Evolutionary conservation across 2,888 invertebrate genomes (phyloP).

Genomic region (Lepetodrilus schrolli): DNA sequence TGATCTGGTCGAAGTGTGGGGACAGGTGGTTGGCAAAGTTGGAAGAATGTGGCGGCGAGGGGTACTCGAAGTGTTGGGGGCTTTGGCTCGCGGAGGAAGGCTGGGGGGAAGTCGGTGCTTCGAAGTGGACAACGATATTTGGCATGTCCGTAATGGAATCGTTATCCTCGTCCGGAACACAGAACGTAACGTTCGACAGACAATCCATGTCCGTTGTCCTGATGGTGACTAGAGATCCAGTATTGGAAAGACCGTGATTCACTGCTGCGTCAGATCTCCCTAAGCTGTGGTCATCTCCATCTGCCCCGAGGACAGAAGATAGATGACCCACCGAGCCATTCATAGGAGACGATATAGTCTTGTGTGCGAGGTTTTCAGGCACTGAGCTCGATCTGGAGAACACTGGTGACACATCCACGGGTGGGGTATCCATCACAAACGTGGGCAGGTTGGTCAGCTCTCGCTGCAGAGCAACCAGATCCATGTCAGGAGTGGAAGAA

Average conservation of each 20-base stretch:
- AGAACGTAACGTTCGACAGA: slow-evolving; percentile 34
- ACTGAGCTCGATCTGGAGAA: slow-evolving; percentile 74
- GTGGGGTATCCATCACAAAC: slow-evolving; percentile 73
- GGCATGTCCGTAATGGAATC: slow-evolving; percentile 44
- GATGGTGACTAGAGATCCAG: slow-evolving; percentile 61
- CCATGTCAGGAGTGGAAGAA: slow-evolving; percentile 69
- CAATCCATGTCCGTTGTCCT: slow-evolving; percentile 64
- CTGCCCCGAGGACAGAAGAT: slow-evolving; percentile 33
- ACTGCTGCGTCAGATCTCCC: slow-evolving; percentile 24
- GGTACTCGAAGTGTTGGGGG: slow-evolving; percentile 65
- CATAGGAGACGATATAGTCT: slow-evolving; percentile 36
- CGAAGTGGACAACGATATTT: slow-evolving; percentile 71
- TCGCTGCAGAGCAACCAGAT: slow-evolving; percentile 79
- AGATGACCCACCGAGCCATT: slow-evolving; percentile 42
- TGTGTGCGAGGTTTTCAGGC: slow-evolving; percentile 66
- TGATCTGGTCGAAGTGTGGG: not conserved
- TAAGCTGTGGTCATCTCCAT: slow-evolving; percentile 36
- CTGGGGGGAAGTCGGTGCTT: slow-evolving; percentile 69
- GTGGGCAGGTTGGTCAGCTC: slow-evolving; percentile 79
- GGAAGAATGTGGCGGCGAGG: slow-evolving; percentile 42
- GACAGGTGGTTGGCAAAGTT: slow-evolving; percentile 37
- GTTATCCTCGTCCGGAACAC: slow-evolving; percentile 32
- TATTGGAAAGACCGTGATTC: slow-evolving; percentile 39
- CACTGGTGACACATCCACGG: slow-evolving; percentile 69
- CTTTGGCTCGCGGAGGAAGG: slow-evolving; percentile 66